phyloP scores from a whole-genome alignment of 2,888 invertebrate genomes.

The Tholera decimalis region DNA sequence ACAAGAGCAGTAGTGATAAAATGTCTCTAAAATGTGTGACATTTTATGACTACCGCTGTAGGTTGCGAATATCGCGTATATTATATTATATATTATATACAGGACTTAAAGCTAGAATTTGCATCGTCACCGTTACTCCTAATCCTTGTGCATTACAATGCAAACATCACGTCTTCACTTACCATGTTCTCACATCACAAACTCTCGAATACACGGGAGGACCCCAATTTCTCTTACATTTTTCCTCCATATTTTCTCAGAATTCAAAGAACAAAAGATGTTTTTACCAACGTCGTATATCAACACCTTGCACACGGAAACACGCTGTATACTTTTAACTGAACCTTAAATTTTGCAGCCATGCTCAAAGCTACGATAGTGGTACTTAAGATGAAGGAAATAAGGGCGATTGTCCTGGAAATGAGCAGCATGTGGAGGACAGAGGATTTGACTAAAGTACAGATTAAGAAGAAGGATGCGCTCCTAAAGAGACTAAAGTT shows the following conservation, averaged over 20 bases:
- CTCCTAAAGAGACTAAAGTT: constrained; percentile 70
- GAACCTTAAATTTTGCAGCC: constrained; percentile 62
- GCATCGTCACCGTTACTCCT: constrained; percentile 17
- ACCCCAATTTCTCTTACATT: constrained; percentile 53
- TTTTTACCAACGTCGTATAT: constrained; percentile 55
- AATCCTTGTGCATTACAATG: constrained; percentile 58
- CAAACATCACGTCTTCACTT: constrained; percentile 59
- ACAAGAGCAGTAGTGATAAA: too few species aligned
- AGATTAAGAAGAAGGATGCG: constrained; percentile 70
- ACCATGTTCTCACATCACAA: constrained; percentile 53
- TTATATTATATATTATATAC: too few species aligned
- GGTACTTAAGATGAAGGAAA: constrained; percentile 54
- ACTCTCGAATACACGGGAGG: constrained; percentile 56
- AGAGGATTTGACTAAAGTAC: constrained; percentile 62
- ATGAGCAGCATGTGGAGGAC: constrained; percentile 67
- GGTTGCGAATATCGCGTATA: background rate
- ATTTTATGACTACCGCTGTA: background rate
- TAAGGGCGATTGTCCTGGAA: constrained; percentile 61
- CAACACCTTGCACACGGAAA: constrained; percentile 61
- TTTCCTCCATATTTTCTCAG: constrained; percentile 56
- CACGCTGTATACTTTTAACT: constrained; percentile 53
- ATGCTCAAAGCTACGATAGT: constrained; percentile 65
- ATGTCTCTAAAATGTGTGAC: too few species aligned
- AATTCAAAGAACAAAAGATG: constrained; percentile 64
- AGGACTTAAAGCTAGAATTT: background rate